These are phyloP conservation scores for Hypotaenidia philippensis DNA, from an alignment of 2,797 vertebrate species.

Conservation along the genomic window DNA sequence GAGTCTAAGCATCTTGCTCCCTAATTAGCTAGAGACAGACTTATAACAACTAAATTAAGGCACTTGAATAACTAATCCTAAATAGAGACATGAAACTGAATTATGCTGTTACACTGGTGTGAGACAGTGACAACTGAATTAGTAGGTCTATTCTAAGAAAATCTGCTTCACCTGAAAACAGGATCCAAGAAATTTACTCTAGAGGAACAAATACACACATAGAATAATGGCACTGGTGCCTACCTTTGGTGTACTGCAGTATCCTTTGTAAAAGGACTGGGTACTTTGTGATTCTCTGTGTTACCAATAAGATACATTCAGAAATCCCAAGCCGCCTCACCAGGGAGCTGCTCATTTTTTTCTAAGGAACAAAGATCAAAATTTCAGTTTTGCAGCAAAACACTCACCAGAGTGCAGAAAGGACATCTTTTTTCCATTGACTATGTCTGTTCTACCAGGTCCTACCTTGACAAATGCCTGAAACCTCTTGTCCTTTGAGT, in stretches of 20 bases:
- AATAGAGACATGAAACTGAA: neutral
- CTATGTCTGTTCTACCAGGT: neutral
- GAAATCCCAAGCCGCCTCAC: conserved; percentile 95
- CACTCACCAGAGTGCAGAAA: neutral
- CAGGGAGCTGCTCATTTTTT: conserved; percentile 95
- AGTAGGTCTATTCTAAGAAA: neutral
- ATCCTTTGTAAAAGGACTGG: conserved; percentile 94
- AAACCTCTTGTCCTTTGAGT: conserved; percentile 94
- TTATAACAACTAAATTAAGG: neutral
- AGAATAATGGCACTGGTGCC: neutral
- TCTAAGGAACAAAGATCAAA: conserved; percentile 79
- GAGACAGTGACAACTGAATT: neutral
- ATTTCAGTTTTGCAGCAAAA: neutral
- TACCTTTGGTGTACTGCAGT: conserved; percentile 93
- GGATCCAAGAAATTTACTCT: neutral
- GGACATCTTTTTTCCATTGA: accelerated
- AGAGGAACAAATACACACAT: neutral
- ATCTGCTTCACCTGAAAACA: neutral
- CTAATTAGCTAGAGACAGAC: neutral
- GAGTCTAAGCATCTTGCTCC: neutral
- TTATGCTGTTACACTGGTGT: neutral
- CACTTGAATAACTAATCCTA: neutral
- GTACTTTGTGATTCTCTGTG: conserved; percentile 98
- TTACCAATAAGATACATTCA: conserved; percentile 96
- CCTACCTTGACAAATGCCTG: conserved; percentile 94